Evolutionary conservation across 2,797 vertebrate genomes (phyloP).

Genomic region (Caiman crocodilus): DNA sequence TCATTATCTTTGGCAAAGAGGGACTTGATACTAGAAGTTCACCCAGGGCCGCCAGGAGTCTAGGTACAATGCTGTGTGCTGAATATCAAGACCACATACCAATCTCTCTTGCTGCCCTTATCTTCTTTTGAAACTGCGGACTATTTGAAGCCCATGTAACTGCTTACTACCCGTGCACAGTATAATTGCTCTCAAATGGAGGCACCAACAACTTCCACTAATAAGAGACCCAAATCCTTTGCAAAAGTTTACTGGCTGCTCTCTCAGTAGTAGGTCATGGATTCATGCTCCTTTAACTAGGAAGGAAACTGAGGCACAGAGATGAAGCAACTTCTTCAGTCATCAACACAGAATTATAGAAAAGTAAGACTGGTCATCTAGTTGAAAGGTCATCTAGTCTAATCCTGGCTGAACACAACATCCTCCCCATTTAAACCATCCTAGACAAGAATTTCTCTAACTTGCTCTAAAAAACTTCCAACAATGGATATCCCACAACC

Average conservation of each 20-base stretch:
- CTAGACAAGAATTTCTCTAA: no score
- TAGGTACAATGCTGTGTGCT: no score
- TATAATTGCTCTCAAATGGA: background rate
- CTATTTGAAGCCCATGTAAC: background rate
- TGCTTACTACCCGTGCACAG: background rate
- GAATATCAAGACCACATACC: background rate
- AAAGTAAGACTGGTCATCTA: no score
- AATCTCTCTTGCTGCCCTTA: background rate
- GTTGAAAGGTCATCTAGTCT: no score
- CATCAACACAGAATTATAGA: no score
- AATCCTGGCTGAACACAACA: no score
- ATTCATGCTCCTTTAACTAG: background rate
- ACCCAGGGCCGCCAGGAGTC: no score
- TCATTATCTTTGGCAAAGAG: no score
- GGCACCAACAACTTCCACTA: background rate
- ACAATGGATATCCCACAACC: no score
- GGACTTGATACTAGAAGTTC: no score
- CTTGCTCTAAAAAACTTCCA: no score
- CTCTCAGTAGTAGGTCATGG: background rate
- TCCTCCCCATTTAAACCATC: no score
- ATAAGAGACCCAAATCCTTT: background rate
- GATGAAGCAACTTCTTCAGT: background rate
- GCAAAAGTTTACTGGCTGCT: background rate
- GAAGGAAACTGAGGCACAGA: background rate
- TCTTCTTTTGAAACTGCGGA: background rate